These are phyloP conservation scores for Zaprionus vittiger DNA, from an alignment of 1,140 invertebrate genomes.

Conservation along the genomic window DNA sequence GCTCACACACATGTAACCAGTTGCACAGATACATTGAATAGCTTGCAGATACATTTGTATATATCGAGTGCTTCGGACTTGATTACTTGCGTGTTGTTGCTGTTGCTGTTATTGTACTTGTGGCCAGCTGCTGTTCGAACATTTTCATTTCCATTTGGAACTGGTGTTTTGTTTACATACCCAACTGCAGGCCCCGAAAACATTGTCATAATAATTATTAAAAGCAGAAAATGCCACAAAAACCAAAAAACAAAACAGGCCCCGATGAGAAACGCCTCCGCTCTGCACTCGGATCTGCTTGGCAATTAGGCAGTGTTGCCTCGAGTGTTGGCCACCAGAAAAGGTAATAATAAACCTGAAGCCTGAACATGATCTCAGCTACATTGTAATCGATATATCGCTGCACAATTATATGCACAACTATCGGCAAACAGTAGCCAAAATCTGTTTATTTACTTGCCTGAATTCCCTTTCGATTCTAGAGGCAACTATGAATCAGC, in stretches of 20 bases:
- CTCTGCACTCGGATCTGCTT: conserved; percentile 29
- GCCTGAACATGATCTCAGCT: conserved; percentile 27
- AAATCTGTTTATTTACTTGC: conserved; percentile 9
- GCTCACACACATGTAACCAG: conserved; percentile 22
- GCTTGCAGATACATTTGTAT: conserved; percentile 28
- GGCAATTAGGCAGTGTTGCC: conserved; percentile 59
- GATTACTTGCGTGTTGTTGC: conserved; percentile 49
- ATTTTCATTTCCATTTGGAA: conserved; percentile 52
- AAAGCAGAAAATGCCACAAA: conserved; percentile 19
- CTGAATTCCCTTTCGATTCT: conserved; percentile 26
- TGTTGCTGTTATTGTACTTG: conserved; percentile 24
- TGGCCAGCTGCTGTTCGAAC: conserved; percentile 61
- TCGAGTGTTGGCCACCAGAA: conserved; percentile 3
- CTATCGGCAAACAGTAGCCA: conserved; percentile 28
- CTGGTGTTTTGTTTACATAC: conserved; percentile 73
- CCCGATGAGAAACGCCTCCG: conserved; percentile 36
- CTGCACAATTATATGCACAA: not conserved
- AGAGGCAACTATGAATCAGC: conserved; percentile 25
- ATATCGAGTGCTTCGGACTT: conserved; percentile 40
- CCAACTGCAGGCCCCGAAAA: conserved; percentile 42
- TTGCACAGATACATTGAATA: conserved; percentile 25
- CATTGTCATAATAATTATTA: conserved; percentile 81
- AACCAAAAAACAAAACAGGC: conserved; percentile 52
- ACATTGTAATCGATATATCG: conserved; percentile 26
- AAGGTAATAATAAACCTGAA: conserved; percentile 16